Evolutionary conservation across 1,140 invertebrate species (phyloP), one percentile per base, ranked within the genome.

Genomic region (Drosophila mauritiana): DNA sequence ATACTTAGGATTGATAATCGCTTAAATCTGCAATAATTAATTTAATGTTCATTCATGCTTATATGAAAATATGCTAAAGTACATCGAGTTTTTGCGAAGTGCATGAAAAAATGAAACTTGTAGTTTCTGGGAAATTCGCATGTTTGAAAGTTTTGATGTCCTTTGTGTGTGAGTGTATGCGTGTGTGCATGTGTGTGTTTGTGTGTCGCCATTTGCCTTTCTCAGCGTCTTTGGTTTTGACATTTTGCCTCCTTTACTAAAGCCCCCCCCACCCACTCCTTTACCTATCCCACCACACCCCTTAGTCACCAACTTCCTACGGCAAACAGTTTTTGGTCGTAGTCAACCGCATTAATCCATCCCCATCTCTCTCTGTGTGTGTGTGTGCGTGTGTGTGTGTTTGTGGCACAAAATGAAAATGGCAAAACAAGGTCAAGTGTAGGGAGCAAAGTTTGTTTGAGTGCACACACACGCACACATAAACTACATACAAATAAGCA

Each of bases 381-480:
- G n/a, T 45, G 25, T 64, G 15, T 40, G 58, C 51, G 45, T 58
- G 42, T 49, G 56, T 54, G 53, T 69, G 52, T 67, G 55, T 48
- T 22, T 63, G 43, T 63, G 83, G 58, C 78, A 74, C 62, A 84
- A 84, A 84, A 84, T 80, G 80, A 84, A 83, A 86, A 88, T 86
- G 83, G 75, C 83, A 88, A 86, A 88, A 86, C 83, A 86, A 86
- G 83, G 83, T 86, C 83, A 86, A 86, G 83, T 86, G 83, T 86
- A 86, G 83, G 83, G 83, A 86, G 83, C 83, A 86, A 86, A 86
- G 84, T 86, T 83, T 86, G 83, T 86, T 88, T 69, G 70, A 86
- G 82, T 78, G 74, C 82, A 75, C 74, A 69, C 73, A 69, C 57
- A 69, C 62, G 64, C 42, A 79, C 42, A 75, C 42, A 40, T 39